A percentile compares a stretch with the other conserved stretches of the same genome.
Conservation (phyloP, 92 coral and sea anemone genomes). For the Blastomussa wellsi region DNA sequence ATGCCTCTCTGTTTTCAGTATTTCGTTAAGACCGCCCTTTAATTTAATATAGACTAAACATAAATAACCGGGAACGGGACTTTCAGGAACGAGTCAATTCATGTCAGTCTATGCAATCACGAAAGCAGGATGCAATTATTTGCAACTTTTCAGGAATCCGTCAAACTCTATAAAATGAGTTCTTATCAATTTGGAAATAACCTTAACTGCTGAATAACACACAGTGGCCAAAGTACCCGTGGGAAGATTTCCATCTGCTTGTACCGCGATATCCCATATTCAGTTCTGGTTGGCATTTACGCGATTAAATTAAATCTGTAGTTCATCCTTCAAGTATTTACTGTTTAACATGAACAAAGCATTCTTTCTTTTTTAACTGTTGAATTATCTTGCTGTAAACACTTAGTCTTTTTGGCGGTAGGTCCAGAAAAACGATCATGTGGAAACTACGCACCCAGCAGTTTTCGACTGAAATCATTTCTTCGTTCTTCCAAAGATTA, state of each 20-base stretch:
- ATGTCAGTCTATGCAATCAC: not conserved
- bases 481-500: not conserved
- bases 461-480: too few species aligned
- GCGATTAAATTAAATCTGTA: not conserved
- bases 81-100: constrained; percentile 12
- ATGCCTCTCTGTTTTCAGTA: not conserved
- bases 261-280: not conserved
- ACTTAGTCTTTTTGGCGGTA: not conserved
- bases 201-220: not conserved
- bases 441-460: not conserved
- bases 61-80: not conserved
- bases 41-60: not conserved
- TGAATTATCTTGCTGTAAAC: not conserved
- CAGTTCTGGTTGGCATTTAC: not conserved
- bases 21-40: not conserved
- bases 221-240: not conserved
- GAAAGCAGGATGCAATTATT: constrained; percentile 5
- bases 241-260: not conserved
- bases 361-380: constrained; percentile 27
- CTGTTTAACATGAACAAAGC: not conserved
- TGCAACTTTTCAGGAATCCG: not conserved
- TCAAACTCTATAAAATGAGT: not conserved
- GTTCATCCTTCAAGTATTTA: constrained; percentile 23
- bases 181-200: not conserved
- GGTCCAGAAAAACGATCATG: not conserved